Percentiles rank a stretch among this genome's conserved stretches.
Evolutionary conservation across 2,797 vertebrate genomes (phyloP).

Genomic region (Neosilurus hyrtlii): DNA sequence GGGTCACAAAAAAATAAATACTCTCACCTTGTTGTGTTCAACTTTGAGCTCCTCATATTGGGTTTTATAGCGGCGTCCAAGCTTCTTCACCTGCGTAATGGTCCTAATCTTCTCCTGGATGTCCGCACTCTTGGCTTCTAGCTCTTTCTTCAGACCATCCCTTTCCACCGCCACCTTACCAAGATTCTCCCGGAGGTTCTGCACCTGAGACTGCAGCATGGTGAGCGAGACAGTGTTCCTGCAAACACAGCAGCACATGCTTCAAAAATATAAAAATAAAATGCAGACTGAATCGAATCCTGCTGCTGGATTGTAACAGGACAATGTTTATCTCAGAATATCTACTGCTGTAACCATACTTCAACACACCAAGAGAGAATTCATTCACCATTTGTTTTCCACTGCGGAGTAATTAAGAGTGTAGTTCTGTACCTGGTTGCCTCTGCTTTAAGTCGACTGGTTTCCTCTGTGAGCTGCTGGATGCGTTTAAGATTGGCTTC

Average conservation of each 20-base stretch:
- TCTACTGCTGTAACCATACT: not conserved
- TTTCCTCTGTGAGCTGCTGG: conserved; percentile 90
- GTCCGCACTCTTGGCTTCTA: conserved; percentile 81
- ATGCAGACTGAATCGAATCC: not conserved
- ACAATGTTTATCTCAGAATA: not conserved
- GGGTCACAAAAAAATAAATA: not conserved
- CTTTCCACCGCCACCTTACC: conserved; percentile 79
- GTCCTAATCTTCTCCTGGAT: conserved; percentile 88
- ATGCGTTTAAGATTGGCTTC: conserved; percentile 89
- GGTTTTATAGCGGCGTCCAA: conserved; percentile 93
- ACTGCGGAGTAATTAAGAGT: not conserved
- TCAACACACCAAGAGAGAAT: not conserved
- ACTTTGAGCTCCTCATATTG: conserved; percentile 96
- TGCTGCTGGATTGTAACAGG: not conserved
- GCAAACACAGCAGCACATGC: not conserved
- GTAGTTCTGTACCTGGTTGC: conserved; percentile 73
- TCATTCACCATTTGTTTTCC: not conserved
- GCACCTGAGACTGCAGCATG: conserved; percentile 83
- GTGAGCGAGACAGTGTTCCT: conserved; percentile 81
- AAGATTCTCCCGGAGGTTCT: conserved; percentile 80
- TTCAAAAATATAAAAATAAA: not conserved
- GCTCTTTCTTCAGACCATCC: conserved; percentile 79
- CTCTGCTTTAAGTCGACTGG: conserved; percentile 83
- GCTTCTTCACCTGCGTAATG: conserved; percentile 96
- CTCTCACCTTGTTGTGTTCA: conserved; percentile 84